Conservation (phyloP, 2,113 vertebrate genomes). For the Anguilla rostrata region DNA sequence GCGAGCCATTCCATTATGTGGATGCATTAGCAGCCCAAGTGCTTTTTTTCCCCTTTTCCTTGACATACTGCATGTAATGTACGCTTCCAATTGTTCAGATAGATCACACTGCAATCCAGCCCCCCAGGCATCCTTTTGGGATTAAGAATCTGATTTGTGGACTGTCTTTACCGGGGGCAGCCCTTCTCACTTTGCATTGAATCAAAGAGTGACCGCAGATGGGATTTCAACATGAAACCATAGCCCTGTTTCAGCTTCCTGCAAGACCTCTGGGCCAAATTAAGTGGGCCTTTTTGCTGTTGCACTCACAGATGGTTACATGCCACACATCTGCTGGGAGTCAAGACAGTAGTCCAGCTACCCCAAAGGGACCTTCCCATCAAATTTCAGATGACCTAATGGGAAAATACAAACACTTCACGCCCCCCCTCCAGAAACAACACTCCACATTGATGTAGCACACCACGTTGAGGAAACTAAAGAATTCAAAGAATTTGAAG, state of each 20-base stretch:
- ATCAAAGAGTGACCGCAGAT: slow-evolving; percentile 16
- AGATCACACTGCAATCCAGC: slow-evolving; percentile 14
- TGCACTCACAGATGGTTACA: slow-evolving; percentile 28
- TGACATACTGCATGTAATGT: slow-evolving; percentile 19
- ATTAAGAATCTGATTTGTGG: slow-evolving; percentile 14
- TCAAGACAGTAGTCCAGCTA: slow-evolving; percentile 20
- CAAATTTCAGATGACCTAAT: slow-evolving; percentile 46
- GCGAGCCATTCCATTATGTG: slow-evolving; percentile 30
- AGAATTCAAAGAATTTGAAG: background rate
- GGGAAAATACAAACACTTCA: slow-evolving; percentile 49
- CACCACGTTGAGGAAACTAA: slow-evolving; percentile 7
- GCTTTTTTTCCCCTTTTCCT: slow-evolving; percentile 5
- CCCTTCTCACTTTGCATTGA: slow-evolving; percentile 6
- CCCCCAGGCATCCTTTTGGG: slow-evolving; percentile 21
- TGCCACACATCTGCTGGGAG: slow-evolving; percentile 40
- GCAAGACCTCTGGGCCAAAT: slow-evolving; percentile 37
- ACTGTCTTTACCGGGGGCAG: background rate
- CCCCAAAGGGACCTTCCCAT: slow-evolving; percentile 44
- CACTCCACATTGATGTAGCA: background rate
- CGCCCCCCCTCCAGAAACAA: background rate
- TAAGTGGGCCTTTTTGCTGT: slow-evolving; percentile 25
- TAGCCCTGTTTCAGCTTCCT: slow-evolving; percentile 18
- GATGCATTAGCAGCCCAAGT: slow-evolving; percentile 33
- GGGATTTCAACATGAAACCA: slow-evolving; percentile 21
- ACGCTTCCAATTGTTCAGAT: slow-evolving; percentile 23